phyloP scores from a whole-genome alignment of 2,797 vertebrate species.

The Aphelocoma californica region DNA sequence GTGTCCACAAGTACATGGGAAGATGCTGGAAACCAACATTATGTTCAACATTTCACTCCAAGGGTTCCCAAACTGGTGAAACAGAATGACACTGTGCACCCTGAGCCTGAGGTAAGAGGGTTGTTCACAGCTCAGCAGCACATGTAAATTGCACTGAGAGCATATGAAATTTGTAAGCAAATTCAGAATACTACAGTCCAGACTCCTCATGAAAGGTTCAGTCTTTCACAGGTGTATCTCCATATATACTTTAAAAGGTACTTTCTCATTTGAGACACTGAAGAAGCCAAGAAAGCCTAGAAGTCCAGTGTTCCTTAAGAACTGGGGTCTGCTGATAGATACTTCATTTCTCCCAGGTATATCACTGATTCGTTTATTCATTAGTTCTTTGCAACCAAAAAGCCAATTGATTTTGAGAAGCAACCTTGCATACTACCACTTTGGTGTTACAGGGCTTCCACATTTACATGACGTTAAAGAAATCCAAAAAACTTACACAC shows the following conservation, averaged over 20 bases:
- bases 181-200: not conserved
- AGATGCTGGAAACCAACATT: not conserved
- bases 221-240: not conserved
- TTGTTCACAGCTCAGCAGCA: not conserved
- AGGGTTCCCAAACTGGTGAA: not conserved
- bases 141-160: not conserved
- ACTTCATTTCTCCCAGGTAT: not conserved
- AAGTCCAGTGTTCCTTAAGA: not conserved
- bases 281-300: not conserved
- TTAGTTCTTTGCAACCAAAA: not conserved
- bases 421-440: not conserved
- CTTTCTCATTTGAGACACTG: not conserved
- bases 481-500: accelerated
- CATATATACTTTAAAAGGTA: not conserved
- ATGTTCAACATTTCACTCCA: not conserved
- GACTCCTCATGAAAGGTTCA: not conserved
- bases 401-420: not conserved
- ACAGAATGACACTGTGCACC: not conserved
- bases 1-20: not conserved
- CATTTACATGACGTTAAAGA: not conserved
- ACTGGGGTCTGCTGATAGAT: not conserved
- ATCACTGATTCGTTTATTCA: not conserved
- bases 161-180: not conserved
- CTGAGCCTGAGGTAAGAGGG: not conserved
- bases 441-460: not conserved